A percentile compares a stretch with the other conserved stretches of the same genome.
Evolutionary conservation across 1,140 invertebrate species (phyloP).

Genomic region (Chlorops oryzae): DNA sequence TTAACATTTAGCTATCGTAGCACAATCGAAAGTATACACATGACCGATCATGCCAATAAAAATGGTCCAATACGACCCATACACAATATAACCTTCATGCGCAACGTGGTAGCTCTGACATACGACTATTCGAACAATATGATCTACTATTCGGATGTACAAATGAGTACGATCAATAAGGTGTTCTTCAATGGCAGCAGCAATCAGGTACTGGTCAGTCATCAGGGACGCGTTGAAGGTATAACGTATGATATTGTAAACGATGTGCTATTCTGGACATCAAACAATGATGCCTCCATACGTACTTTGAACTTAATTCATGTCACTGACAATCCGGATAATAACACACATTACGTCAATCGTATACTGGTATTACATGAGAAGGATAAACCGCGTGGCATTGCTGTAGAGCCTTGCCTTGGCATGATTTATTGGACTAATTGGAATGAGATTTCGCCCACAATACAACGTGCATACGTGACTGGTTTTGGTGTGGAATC

Average conservation of each 20-base stretch:
- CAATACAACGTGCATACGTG: constrained; percentile 65
- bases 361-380: constrained; percentile 61
- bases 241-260: constrained; percentile 65
- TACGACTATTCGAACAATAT: constrained; percentile 66
- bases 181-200: constrained; percentile 77
- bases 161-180: constrained; percentile 72
- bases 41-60: constrained; percentile 61
- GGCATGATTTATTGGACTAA: constrained; percentile 77
- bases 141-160: constrained; percentile 84
- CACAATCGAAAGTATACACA: constrained; percentile 69
- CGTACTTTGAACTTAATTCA: constrained; percentile 54
- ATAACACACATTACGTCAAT: constrained; percentile 48
- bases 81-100: constrained; percentile 58
- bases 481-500: constrained; percentile 59
- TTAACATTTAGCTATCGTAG: constrained; percentile 68
- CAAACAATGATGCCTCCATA: constrained; percentile 71
- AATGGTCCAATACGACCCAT: constrained; percentile 74
- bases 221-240: constrained; percentile 76
- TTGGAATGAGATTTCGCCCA: constrained; percentile 68
- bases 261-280: constrained; percentile 77
- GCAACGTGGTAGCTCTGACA: constrained; percentile 77
- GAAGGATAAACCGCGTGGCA: constrained; percentile 75
- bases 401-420: constrained; percentile 72
- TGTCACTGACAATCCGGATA: constrained; percentile 35
- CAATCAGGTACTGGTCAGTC: constrained; percentile 64